Base-by-base conservation (phyloP, 2,888 invertebrate genomes). In the Microchrysa polita region DNA sequence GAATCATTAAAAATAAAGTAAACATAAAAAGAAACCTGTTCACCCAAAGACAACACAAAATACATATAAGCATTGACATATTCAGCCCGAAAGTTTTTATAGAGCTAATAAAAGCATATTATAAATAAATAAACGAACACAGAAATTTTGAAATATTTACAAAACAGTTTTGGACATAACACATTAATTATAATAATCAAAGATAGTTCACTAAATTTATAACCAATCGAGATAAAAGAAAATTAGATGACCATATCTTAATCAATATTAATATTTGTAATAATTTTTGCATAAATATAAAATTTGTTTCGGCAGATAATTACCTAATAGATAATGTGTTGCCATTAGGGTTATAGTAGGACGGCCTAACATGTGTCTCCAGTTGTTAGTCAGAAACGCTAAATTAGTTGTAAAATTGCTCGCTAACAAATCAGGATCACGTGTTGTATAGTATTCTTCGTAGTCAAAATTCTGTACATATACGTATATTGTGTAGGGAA, bases 361-460 rank as follows among this genome's bases (percentile, higher is more conserved):
- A 81, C 98, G 90, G 83, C 98, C 98, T 85, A 97, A 91, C 92
- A 96, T 95, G 86, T 94, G 92, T 84, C 94, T 94, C 98, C 98
- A 98, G 87, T 93, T 95, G 89, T 94, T 94, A 86, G 96, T 94
- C 85, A 98, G 90, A 88, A 96, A 97, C 80, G 95, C 93, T 86
- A 98, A 90, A 88, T 97, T 96, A 81, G 94, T 93, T 84, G 92
- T 94, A 86, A 97, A 93, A 84, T 93, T 95, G 88, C 97, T 95
- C 83, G 95, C 93, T 86, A 97, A 91, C 86, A 98, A 91, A 83
- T 94, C 95, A 85, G 94, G 93, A 88, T 98, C 98, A 83, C 95
- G 94, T 81, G 96, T 95, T 86, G 95, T 93, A 91, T 98, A 98
- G 91, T 96, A 97, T 85, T 96, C 93, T 85, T 96, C 94, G 86